Evolutionary conservation across 2,888 invertebrate species (phyloP).

Genomic region (Cheiracanthium punctorium): DNA sequence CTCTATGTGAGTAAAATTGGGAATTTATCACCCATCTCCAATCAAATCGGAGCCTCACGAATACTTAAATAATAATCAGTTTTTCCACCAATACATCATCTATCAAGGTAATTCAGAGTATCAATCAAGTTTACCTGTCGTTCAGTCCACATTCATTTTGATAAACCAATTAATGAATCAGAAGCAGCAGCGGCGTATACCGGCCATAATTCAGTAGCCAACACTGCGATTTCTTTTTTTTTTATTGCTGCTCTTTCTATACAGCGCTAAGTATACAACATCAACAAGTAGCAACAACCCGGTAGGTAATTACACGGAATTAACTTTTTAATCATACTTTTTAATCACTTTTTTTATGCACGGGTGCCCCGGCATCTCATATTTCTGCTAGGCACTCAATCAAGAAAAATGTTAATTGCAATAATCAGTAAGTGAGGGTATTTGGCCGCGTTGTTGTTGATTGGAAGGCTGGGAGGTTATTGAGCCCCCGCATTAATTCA

Average conservation of each 20-base stretch:
- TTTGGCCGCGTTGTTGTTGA: neutral
- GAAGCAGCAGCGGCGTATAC: neutral
- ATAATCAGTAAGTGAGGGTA: constrained; percentile 26
- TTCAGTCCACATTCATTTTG: constrained; percentile 46
- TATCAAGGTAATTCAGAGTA: neutral
- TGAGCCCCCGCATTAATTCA: neutral
- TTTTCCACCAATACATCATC: neutral
- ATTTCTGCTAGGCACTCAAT: neutral
- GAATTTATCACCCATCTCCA: too few relatives aligned
- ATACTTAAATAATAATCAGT: neutral
- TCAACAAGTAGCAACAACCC: constrained; percentile 39
- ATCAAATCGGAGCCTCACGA: too few relatives aligned
- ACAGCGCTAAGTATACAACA: constrained; percentile 33
- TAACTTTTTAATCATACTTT: constrained; percentile 53
- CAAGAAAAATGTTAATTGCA: constrained; percentile 34
- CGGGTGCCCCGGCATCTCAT: neutral
- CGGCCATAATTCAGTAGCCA: neutral
- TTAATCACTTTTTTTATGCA: neutral
- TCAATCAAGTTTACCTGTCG: constrained; percentile 44
- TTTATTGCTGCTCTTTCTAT: too few relatives aligned
- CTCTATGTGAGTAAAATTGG: too few relatives aligned
- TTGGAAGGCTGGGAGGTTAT: neutral
- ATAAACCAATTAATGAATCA: constrained; percentile 53
- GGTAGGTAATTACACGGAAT: constrained; percentile 58
- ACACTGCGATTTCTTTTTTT: neutral